These are phyloP conservation scores for Xiphophorus birchmanni DNA, from an alignment of 2,797 vertebrate genomes.

Conservation along the genomic window DNA sequence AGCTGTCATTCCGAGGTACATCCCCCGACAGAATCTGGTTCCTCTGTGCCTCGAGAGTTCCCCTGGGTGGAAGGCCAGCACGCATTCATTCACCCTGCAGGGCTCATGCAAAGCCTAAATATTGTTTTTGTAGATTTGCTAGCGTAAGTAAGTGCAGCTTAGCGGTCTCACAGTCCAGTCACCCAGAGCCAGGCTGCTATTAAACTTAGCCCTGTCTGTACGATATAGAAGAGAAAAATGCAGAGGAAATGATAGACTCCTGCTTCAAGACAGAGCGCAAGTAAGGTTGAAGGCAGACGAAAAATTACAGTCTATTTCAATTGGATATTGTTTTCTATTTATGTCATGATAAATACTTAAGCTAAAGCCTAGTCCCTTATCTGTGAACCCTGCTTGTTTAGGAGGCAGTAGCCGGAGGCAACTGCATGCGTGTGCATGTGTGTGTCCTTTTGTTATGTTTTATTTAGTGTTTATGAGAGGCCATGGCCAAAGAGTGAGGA, in stretches of 20 bases:
- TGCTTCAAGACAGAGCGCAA: not conserved
- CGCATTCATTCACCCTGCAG: not conserved
- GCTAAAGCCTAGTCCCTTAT: not conserved
- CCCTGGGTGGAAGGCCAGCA: not conserved
- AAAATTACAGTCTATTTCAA: not conserved
- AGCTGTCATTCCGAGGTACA: not conserved
- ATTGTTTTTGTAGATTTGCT: not conserved
- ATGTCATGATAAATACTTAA: not conserved
- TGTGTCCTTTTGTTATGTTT: no score
- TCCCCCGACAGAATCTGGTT: not conserved
- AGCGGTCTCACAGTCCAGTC: not conserved
- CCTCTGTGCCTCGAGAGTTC: not conserved
- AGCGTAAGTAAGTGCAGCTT: not conserved
- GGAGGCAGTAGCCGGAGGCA: not conserved
- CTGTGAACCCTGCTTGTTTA: not conserved
- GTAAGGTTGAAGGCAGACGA: not conserved
- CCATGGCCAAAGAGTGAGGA: no score
- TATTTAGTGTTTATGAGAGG: no score
- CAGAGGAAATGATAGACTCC: not conserved
- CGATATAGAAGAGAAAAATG: not conserved
- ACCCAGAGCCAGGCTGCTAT: not conserved
- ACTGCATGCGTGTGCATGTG: not conserved
- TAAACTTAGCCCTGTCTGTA: not conserved
- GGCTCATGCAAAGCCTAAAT: constrained; percentile 4
- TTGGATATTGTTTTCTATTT: not conserved